Conservation (phyloP, 2,797 vertebrate species). For the Lepidocolaptes lacrymiger region DNA sequence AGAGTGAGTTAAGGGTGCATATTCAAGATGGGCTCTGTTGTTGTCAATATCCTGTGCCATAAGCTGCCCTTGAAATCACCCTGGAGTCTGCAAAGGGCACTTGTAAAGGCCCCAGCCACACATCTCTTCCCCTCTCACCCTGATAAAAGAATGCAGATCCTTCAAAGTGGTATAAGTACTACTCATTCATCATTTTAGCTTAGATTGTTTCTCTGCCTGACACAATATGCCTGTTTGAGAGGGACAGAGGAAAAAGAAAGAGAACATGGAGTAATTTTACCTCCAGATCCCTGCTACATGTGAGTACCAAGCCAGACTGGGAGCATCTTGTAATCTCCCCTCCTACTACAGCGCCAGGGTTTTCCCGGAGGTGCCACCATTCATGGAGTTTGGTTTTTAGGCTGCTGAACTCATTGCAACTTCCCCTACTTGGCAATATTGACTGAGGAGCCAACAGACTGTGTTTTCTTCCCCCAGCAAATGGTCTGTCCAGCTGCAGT, state of each 20-base stretch:
- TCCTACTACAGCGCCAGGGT: background rate
- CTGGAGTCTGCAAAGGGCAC: background rate
- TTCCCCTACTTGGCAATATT: background rate
- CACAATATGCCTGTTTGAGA: background rate
- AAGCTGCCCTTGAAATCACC: slow-evolving; percentile 21
- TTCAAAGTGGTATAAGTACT: background rate
- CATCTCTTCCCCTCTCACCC: background rate
- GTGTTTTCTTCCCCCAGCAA: background rate
- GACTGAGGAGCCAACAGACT: background rate
- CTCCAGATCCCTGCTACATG: background rate
- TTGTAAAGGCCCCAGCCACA: background rate
- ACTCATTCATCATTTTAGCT: background rate
- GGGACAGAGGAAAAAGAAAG: background rate
- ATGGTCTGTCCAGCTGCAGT: background rate
- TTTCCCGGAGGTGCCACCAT: background rate
- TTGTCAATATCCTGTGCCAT: slow-evolving; percentile 40
- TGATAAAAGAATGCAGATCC: background rate
- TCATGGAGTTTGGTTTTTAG: background rate
- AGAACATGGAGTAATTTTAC: background rate
- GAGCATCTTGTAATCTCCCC: background rate
- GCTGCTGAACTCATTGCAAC: background rate
- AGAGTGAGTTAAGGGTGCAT: slow-evolving; percentile 52
- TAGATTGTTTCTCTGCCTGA: background rate
- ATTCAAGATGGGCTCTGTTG: slow-evolving; percentile 37
- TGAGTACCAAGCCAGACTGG: background rate